phyloP scores from a whole-genome alignment of 1,140 invertebrate genomes.

The Nomia melanderi region DNA sequence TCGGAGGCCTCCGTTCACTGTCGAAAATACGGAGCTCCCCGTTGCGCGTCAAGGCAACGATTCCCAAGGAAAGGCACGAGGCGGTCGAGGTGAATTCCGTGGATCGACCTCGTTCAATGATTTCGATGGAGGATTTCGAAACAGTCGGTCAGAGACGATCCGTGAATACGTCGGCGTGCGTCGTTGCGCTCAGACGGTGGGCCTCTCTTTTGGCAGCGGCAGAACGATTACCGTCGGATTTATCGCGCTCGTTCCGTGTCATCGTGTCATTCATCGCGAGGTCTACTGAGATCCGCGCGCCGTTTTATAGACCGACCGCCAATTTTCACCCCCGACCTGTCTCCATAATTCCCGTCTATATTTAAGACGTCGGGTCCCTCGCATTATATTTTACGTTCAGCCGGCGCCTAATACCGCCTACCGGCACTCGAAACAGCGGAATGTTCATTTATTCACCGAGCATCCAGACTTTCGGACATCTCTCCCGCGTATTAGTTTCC shows the following conservation, averaged over 20 bases:
- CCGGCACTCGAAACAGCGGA: too few species aligned
- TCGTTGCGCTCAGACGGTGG: slow-evolving; percentile 9
- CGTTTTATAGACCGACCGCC: slow-evolving; percentile 35
- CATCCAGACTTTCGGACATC: background rate
- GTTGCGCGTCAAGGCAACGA: background rate
- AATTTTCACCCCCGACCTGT: slow-evolving; percentile 39
- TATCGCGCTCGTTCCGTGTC: slow-evolving; percentile 51
- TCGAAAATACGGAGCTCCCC: background rate
- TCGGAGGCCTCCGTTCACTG: background rate
- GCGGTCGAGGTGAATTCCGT: background rate
- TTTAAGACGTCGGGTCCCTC: slow-evolving; percentile 8
- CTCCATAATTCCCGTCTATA: slow-evolving; percentile 21
- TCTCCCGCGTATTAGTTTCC: too few species aligned
- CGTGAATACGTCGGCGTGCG: slow-evolving; percentile 25
- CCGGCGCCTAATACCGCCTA: background rate
- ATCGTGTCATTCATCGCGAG: slow-evolving; percentile 54
- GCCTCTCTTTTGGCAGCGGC: slow-evolving; percentile 50
- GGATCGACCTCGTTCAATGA: slow-evolving; percentile 22
- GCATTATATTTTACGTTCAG: slow-evolving; percentile 27
- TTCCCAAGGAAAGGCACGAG: background rate
- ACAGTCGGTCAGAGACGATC: slow-evolving; percentile 24
- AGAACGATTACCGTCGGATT: slow-evolving; percentile 50
- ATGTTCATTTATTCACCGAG: background rate
- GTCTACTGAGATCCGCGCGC: slow-evolving; percentile 10
- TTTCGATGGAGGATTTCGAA: slow-evolving; percentile 23